Evolutionary conservation across 1,140 invertebrate species (phyloP), one percentile per base, ranked within the genome.

Genomic region (Tribolium castaneum): DNA sequence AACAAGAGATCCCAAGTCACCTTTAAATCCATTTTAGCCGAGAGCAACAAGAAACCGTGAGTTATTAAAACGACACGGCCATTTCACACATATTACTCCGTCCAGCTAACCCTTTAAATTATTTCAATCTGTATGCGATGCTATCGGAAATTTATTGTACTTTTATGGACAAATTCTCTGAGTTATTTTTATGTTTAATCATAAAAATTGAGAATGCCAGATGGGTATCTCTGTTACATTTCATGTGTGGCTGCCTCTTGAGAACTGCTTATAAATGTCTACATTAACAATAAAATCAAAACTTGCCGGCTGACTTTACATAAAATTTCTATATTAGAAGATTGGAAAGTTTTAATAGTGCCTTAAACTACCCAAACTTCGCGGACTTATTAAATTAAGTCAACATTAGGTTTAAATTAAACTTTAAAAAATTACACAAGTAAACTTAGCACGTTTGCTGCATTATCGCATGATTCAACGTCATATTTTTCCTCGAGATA

Each of bases 1-100:
- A 76, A 76, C 75, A 76, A 70, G 75, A 52, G 75, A 45, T 76
- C 75, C 75, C 75, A 70, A 76, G 75, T 70, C 75, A 70, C 56
- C 75, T 51, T 45, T 76, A 76, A 76, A 76, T 76, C 75, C 39
- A 70, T 76, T 76, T 70, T 35, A 70, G 75, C 75, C 59, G 56
- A 6, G 19, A 76, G 59, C 75, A 76, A 76, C 56, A 70, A 76
- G 75, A 66, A 72, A 66, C 49, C 56, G 74, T 75, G 75, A 76
- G 75, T 76, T 76, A 76, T 76, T 76, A 76, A 76, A 76, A 76
- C 59, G 75, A 51, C 52, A 45, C 25, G 70, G 56, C 12, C 70
- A 34, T 66, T 66, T 66, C 12, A 39, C 59, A 66, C 59, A 66
- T 39, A 66, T 30, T 30, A 66, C 59, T 34, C 12, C 10, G n/a